A percentile compares a stretch with the other conserved stretches of the same genome.
Conservation (phyloP, 2,113 vertebrate species). For the Austrofundulus limnaeus region DNA sequence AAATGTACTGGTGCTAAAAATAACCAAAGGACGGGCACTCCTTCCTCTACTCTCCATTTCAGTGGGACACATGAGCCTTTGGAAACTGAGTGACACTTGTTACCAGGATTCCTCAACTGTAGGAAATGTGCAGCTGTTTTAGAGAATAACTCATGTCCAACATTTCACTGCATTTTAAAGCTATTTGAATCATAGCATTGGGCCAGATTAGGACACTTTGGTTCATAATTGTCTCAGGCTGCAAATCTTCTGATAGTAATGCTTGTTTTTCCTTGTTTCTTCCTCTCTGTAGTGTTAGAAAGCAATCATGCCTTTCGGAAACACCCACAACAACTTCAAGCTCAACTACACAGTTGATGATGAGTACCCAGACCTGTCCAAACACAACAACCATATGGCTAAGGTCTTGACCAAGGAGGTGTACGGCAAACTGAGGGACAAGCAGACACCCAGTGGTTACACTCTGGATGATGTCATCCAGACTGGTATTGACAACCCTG, state of each 20-base stretch:
- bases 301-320: slow-evolving; percentile 88
- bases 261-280: not conserved
- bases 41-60: slow-evolving; percentile 64
- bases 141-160: slow-evolving; percentile 12
- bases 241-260: not conserved
- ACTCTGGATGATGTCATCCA: slow-evolving; percentile 91
- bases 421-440: slow-evolving; percentile 87
- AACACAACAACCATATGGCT: slow-evolving; percentile 97
- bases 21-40: slow-evolving; percentile 33
- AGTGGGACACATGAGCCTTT: slow-evolving; percentile 57
- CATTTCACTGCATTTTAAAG: not conserved
- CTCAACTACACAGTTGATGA: slow-evolving; percentile 86
- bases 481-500: slow-evolving; percentile 93
- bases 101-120: slow-evolving; percentile 55
- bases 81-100: slow-evolving; percentile 60
- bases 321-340: slow-evolving; percentile 95
- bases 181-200: not conserved
- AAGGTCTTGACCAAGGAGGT: slow-evolving; percentile 84
- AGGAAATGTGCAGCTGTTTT: slow-evolving; percentile 63
- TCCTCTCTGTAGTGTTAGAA: slow-evolving; percentile 64
- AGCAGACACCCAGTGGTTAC: slow-evolving; percentile 89
- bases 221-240: not conserved
- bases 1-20: slow-evolving; percentile 62
- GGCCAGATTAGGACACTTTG: not conserved
- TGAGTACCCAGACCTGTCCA: slow-evolving; percentile 86